phyloP scores from a whole-genome alignment of 2,888 invertebrate species.

The Ophraella communa region DNA sequence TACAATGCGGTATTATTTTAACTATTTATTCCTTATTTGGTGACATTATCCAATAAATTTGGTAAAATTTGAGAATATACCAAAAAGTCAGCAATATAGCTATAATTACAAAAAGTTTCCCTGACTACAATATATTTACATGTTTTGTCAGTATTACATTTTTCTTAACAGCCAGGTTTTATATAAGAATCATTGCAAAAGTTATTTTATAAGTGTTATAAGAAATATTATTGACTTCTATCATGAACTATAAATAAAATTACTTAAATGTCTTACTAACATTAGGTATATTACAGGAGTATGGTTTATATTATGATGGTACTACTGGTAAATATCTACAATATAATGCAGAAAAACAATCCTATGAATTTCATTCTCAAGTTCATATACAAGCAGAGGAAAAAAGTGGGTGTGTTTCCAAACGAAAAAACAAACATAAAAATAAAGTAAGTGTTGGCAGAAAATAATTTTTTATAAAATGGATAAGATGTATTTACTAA shows the following conservation, averaged over 20 bases:
- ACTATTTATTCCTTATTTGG: not conserved
- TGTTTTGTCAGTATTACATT: too few species aligned
- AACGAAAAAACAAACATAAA: constrained; percentile 40
- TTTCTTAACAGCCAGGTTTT: too few species aligned
- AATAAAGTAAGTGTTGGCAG: constrained; percentile 41
- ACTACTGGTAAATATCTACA: constrained; percentile 83
- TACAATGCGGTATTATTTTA: constrained; percentile 75
- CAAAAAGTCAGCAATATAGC: too few species aligned
- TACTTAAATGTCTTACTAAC: constrained; percentile 39
- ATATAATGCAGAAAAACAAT: constrained; percentile 77
- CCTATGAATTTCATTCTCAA: constrained; percentile 83
- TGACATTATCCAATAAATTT: too few species aligned
- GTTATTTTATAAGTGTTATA: too few species aligned
- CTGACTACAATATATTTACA: too few species aligned
- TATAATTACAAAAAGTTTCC: too few species aligned
- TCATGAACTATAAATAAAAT: constrained; percentile 44
- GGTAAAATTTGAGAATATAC: too few species aligned
- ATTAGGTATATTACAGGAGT: constrained; percentile 67
- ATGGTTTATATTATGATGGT: constrained; percentile 88
- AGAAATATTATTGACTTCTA: too few species aligned
- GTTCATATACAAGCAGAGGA: constrained; percentile 51
- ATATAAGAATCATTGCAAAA: too few species aligned
- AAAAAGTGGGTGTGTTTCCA: constrained; percentile 4
- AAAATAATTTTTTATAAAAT: not conserved
- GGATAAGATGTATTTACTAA: too few species aligned